A percentile compares a stretch with the other conserved stretches of the same genome.
These are phyloP conservation scores for Malthinus seriepunctatus DNA, from an alignment of 2,888 invertebrate species.

Conservation along the genomic window DNA sequence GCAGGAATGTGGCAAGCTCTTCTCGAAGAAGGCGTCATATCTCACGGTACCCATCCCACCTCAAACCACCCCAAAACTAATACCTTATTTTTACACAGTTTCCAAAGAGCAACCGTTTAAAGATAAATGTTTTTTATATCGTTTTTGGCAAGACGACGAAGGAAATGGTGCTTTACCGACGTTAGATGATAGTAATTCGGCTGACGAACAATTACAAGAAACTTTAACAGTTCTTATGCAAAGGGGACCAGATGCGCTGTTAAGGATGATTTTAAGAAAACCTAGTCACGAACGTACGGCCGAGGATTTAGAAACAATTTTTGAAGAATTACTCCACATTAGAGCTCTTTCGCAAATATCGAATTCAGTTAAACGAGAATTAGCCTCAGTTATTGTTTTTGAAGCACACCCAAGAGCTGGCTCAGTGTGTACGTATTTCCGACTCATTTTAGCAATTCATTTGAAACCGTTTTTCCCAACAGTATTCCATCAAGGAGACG, in stretches of 20 bases:
- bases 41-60: slow-evolving; percentile 64
- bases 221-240: slow-evolving; percentile 68
- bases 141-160: slow-evolving; percentile 76
- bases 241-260: slow-evolving; percentile 76
- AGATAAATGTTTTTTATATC: slow-evolving; percentile 81
- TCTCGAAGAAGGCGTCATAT: slow-evolving; percentile 77
- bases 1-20: slow-evolving; percentile 84
- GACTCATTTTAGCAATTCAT: not conserved
- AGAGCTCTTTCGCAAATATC: slow-evolving; percentile 80
- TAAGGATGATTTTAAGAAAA: slow-evolving; percentile 80
- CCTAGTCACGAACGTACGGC: slow-evolving; percentile 77
- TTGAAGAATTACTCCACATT: slow-evolving; percentile 80
- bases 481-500: slow-evolving; percentile 86
- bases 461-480: slow-evolving; percentile 35
- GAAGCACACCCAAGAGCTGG: slow-evolving; percentile 78
- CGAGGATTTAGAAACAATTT: slow-evolving; percentile 81
- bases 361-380: slow-evolving; percentile 78
- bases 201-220: slow-evolving; percentile 72
- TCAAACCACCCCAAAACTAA: not conserved
- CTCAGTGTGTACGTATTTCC: slow-evolving; percentile 68
- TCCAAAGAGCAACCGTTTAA: slow-evolving; percentile 79
- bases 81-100: slow-evolving; percentile 58
- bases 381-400: slow-evolving; percentile 78
- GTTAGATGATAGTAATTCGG: slow-evolving; percentile 63
- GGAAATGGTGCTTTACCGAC: slow-evolving; percentile 59